phyloP scores from a whole-genome alignment of 2,113 vertebrate genomes.

The Siniperca chuatsi region DNA sequence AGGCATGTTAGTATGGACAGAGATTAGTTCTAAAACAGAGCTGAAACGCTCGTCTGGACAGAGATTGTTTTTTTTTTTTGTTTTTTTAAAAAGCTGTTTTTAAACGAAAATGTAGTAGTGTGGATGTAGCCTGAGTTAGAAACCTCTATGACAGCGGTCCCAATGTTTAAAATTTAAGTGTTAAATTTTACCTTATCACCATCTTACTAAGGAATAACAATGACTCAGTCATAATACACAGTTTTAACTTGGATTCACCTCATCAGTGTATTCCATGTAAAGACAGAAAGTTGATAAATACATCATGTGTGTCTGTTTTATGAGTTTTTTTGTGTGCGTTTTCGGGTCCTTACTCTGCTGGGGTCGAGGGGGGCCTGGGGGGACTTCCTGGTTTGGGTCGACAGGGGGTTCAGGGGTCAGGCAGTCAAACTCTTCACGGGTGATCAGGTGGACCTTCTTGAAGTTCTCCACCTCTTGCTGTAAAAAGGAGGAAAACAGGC shows the following conservation, averaged over 20 bases:
- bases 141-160: too few species aligned
- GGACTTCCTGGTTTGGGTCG: slow-evolving; percentile 98
- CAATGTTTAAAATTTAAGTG: too few species aligned
- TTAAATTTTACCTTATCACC: too few species aligned
- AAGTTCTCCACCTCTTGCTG: slow-evolving; percentile 99
- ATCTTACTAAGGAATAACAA: too few species aligned
- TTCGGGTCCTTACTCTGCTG: slow-evolving; percentile 89
- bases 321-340: neutral
- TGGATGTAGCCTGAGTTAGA: too few species aligned
- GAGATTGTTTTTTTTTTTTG: too few species aligned
- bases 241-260: neutral
- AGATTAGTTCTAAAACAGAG: too few species aligned
- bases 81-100: too few species aligned
- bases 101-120: too few species aligned
- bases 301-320: too few species aligned
- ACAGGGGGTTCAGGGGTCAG: slow-evolving; percentile 97
- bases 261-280: neutral
- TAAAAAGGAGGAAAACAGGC: slow-evolving; percentile 34
- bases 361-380: slow-evolving; percentile 93
- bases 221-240: neutral
- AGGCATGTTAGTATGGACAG: too few species aligned
- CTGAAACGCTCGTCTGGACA: too few species aligned
- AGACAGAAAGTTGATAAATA: neutral
- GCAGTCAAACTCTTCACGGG: slow-evolving; percentile 95
- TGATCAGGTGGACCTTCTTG: slow-evolving; percentile 99